Evolutionary conservation across 2,797 vertebrate genomes (phyloP), one percentile per base, ranked within the genome.

Genomic region (Argya squamiceps): DNA sequence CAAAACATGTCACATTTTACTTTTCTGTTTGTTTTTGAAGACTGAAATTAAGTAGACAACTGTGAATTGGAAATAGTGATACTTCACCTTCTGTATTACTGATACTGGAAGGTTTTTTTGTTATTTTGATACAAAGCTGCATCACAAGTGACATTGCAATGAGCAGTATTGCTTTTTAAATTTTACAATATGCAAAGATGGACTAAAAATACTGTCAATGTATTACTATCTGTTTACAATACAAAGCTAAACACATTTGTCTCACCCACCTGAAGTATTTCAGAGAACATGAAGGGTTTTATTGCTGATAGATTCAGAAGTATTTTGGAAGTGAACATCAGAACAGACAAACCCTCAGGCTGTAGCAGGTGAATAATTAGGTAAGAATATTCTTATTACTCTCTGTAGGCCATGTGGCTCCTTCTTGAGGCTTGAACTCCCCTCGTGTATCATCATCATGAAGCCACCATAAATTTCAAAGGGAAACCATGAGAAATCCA

Each of bases 121-220:
- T 32, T 41, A 22, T 60, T 68, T 70, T 70, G 7, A 14, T 71
- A 36, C 27, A 49, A 67, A 70, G 10, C 37, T 79, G 10, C 8
- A 36, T 71, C 65, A 41, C 11, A 14, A 19, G 11, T 75, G n/a
- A 39, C 34, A 50, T 18, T 68, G 68, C 73, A 84, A 12, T 27
- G 19, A 10, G 8, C 10, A 27, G 27, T 53, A 69, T 6, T 0
- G 0, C 4, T 79, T 85, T 70, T 49, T 2, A 30, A 44, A 46
- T 75, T 75, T 46, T n/a, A 16, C 58, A 36, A 32, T 16, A 9
- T 29, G 12, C 53, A 49, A 74, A 68, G 11, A 9, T 50, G 13
- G 26, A 64, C 37, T 52, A 12, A 81, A 81, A 91, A 24, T n/a
- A 27, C 1, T 34, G 12, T 27, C 68, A 41, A 11, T 46, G 7